Evolutionary conservation across 2,888 invertebrate genomes (phyloP), one percentile per base, ranked within the genome.

Genomic region (Cephus pygmeus): DNA sequence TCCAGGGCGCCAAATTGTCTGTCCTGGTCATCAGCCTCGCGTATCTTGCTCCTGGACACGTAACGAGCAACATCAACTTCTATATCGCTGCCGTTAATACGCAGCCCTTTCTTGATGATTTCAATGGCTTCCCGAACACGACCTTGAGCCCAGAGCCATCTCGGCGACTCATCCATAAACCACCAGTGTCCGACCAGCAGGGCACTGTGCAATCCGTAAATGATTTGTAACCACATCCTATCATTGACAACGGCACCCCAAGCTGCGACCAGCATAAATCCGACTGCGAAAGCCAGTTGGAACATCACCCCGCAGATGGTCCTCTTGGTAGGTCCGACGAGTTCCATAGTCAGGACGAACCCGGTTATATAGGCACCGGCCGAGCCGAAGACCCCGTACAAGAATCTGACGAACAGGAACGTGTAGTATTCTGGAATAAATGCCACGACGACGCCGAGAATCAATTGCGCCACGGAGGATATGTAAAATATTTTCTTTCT

Each of bases 81-180:
- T 23, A 94, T 92, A 34, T 93, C 92, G 68, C 94, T 94, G 73
- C 93, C 93, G 88, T 97, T 97, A 84, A 94, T 94, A 88, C 94
- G 94, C n/a, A 96, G 90, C n/a, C 95, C 97, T 87, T 94, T 96
- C 83, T 94, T 93, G 6, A 97, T 94, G 81, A 97, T 96, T 12
- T 93, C 93, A 0, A 97, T 93, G 0, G 97, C 95, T 91, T 97
- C 96, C 75, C 93, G 93, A 0, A 93, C 92, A 74, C 95, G 93
- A 0, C 97, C 97, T 89, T 97, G 96, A 68, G 95, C 94, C 97
- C 97, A 97, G 11, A 97, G 91, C 97, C 97, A 97, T 30, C 97
- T 93, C 0, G 97, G 97, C 11, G 97, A 97, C 92, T 97, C 97
- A 85, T 97, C 97, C 94, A 97, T 95, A 6, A 96, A 92, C 97